Evolutionary conservation across 1,140 invertebrate genomes (phyloP).

Genomic region (Zaprionus ornatus): DNA sequence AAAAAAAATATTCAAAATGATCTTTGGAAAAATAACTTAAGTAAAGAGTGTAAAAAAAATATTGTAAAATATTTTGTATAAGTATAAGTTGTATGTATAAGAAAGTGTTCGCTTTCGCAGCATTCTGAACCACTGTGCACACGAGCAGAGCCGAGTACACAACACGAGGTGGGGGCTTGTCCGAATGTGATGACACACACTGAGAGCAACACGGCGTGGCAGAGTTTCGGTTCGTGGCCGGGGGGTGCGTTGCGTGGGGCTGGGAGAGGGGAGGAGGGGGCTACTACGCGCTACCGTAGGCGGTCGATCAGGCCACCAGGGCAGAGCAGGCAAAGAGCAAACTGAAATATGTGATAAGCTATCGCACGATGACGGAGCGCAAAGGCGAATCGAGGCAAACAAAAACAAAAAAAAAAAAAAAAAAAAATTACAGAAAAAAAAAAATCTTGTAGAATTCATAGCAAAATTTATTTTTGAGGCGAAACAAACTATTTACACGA

Average conservation of each 20-base stretch:
- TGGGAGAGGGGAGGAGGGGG: neutral
- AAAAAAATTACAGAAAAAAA: neutral
- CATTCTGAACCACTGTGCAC: neutral
- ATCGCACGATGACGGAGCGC: constrained; percentile 31
- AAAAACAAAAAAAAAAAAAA: neutral
- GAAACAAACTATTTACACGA: constrained; percentile 25
- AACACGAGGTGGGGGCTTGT: neutral
- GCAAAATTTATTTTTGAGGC: constrained; percentile 38
- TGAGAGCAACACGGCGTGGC: neutral
- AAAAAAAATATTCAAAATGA: neutral
- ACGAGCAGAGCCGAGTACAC: neutral
- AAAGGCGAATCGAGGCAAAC: neutral
- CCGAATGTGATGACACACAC: constrained; percentile 28
- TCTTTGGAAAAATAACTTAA: neutral
- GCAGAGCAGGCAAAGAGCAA: constrained; percentile 32
- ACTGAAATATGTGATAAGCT: constrained; percentile 33
- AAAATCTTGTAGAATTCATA: neutral
- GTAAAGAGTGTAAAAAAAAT: constrained; percentile 3
- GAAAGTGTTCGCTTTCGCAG: neutral
- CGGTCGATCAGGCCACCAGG: constrained; percentile 50
- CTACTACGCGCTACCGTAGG: neutral
- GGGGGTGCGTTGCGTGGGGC: neutral
- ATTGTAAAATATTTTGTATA: neutral
- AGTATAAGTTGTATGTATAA: neutral
- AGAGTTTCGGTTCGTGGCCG: neutral